Conservation (phyloP, 1,140 invertebrate species). For the Leptinotarsa undecemlineata region DNA sequence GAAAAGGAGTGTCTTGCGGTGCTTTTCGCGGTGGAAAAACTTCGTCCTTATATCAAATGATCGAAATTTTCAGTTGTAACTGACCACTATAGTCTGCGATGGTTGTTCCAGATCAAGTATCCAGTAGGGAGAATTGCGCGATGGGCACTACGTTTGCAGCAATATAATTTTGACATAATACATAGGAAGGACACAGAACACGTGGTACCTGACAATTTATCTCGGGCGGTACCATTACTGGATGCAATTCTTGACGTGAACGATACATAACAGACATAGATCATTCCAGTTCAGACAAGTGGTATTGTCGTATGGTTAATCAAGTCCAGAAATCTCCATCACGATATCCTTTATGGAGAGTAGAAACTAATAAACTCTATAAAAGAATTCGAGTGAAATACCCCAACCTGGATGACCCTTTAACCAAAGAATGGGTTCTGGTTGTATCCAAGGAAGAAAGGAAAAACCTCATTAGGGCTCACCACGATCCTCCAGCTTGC, state of each 20-base stretch:
- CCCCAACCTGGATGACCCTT: neutral
- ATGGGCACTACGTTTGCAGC: constrained; percentile 55
- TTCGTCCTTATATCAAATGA: constrained; percentile 50
- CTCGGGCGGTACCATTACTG: neutral
- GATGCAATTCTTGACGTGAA: neutral
- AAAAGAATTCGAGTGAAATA: neutral
- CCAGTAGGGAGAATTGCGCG: constrained; percentile 48
- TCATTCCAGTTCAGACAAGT: neutral
- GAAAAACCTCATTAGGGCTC: neutral
- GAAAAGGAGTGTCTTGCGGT: constrained; percentile 52
- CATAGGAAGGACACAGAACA: neutral
- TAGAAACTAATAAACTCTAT: neutral
- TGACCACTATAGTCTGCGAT: constrained; percentile 53
- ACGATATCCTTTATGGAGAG: neutral
- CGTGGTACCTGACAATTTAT: neutral
- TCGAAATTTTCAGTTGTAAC: constrained; percentile 54
- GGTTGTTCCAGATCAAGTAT: neutral
- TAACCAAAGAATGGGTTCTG: constrained; percentile 2
- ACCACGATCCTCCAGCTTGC: neutral
- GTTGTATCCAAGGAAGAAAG: constrained; percentile 14
- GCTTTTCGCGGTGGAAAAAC: constrained; percentile 51
- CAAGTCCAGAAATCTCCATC: neutral
- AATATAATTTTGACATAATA: constrained; percentile 34
- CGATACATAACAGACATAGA: too few relatives aligned
- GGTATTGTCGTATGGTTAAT: neutral